Evolutionary conservation across 2,113 vertebrate species (phyloP), one percentile per base, ranked within the genome.

Genomic region (Bos javanicus): DNA sequence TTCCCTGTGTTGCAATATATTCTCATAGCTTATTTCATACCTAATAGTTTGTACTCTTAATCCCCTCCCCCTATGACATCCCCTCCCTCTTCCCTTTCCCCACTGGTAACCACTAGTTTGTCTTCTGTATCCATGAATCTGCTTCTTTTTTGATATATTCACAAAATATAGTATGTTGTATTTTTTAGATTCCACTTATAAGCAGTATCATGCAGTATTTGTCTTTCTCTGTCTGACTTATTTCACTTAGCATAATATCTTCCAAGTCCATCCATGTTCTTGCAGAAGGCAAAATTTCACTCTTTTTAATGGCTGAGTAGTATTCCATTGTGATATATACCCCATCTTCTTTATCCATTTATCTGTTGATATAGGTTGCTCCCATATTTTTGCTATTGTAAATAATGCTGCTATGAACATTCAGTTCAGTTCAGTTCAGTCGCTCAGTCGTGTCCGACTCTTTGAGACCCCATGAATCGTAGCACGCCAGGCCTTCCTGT

Each of bases 241-340:
- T 1, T 54, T 83, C 33, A 25, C 19, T 83, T 15, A 36, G 50
- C 81, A 15, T 12, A 54, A 36, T 25, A 36, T n/a, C 33, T 36
- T 56, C 50, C 33, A 36, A 33, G 81, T 36, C 19, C 33, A 54
- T 36, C 50, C 33, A 8, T 36, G 81, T 25, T 25, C 30, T 7
- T 54, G 81, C 50, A 83, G n/a, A 36, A 25, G 50, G 81, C 80
- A 54, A 23, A 36, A 15, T 25, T 15, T 8, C 50, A 36, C 6
- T 33, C 78, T n/a, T 15, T 19, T 82, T 25, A 15, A 36, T 2
- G 50, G 33, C 2, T 1, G 80, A 82, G 33, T 14, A 14, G 12
- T 3, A 36, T 14, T 54, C 11, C 33, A 9, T 1, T n/a, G 6
- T 14, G n/a, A 25, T 1, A 15, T 1, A 7, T 2, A 8, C 21